A percentile compares a stretch with the other conserved stretches of the same genome.
Evolutionary conservation across 2,888 invertebrate genomes (phyloP).

Genomic region (Cheilosia impressa): DNA sequence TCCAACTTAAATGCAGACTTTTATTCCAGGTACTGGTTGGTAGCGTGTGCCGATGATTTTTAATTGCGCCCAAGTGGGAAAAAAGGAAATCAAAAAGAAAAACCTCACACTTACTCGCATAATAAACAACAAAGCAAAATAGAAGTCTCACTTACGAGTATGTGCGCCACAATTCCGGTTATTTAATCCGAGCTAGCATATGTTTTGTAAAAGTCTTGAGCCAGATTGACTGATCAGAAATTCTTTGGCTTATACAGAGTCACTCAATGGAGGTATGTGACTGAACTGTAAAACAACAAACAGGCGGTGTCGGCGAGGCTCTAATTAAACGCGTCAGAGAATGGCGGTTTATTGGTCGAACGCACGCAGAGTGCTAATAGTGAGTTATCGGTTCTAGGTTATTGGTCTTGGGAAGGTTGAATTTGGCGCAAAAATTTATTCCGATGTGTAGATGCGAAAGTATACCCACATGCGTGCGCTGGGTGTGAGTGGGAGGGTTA

Average conservation of each 20-base stretch:
- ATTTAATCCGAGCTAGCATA: constrained; percentile 33
- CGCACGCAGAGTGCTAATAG: constrained; percentile 32
- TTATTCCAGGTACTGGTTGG: constrained; percentile 7
- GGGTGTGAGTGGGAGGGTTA: no score
- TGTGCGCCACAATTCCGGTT: constrained; percentile 29
- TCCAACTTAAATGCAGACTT: constrained; percentile 32
- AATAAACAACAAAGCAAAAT: constrained; percentile 4
- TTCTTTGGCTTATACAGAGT: no score
- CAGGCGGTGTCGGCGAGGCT: not conserved
- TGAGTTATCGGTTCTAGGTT: constrained; percentile 11
- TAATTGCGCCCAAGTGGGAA: not conserved
- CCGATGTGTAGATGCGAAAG: not conserved
- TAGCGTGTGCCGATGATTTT: not conserved
- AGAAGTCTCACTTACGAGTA: constrained; percentile 13
- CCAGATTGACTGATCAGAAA: constrained; percentile 23
- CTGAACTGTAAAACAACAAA: constrained; percentile 31
- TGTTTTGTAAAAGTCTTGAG: constrained; percentile 11
- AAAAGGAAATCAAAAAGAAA: constrained; percentile 20
- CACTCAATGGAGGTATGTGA: constrained; percentile 13
- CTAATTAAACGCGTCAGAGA: constrained; percentile 16
- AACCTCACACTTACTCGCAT: constrained; percentile 9
- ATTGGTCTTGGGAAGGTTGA: constrained; percentile 21
- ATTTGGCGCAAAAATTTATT: constrained; percentile 22
- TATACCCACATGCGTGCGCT: no score
- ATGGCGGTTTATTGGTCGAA: constrained; percentile 7